A percentile compares a stretch with the other conserved stretches of the same genome.
Conservation (phyloP, 2,888 invertebrate species). For the Idaea straminata region DNA sequence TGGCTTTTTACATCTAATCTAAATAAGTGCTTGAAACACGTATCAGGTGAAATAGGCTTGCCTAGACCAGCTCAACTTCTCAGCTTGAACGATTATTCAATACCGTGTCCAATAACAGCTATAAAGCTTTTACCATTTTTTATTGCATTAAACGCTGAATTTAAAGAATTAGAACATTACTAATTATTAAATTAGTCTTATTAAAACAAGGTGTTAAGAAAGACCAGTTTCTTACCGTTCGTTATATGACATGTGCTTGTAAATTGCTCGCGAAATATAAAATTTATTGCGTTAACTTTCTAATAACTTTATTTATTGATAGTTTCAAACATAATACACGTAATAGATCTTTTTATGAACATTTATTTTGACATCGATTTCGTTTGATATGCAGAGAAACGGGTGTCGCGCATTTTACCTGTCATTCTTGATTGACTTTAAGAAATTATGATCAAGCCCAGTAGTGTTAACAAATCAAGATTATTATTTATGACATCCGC, state of each 20-base stretch:
- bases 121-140: background rate
- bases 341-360: slow-evolving; percentile 21
- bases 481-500: slow-evolving; percentile 3
- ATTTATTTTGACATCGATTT: slow-evolving; percentile 22
- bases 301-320: slow-evolving; percentile 18
- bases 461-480: background rate
- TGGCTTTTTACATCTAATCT: too few species aligned
- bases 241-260: background rate
- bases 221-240: background rate
- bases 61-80: too few species aligned
- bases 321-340: slow-evolving; percentile 7
- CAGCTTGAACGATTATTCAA: background rate
- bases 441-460: slow-evolving; percentile 2
- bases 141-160: background rate
- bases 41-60: too few species aligned
- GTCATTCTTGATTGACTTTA: slow-evolving; percentile 1
- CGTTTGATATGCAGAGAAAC: slow-evolving; percentile 22
- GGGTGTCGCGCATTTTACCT: background rate
- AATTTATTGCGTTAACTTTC: slow-evolving; percentile 31
- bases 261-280: background rate
- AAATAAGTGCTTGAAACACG: too few species aligned
- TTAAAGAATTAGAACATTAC: background rate
- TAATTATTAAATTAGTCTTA: background rate
- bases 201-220: background rate
- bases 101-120: background rate